Conservation (phyloP, 2,113 vertebrate genomes). For the Corydoras maculifer region DNA sequence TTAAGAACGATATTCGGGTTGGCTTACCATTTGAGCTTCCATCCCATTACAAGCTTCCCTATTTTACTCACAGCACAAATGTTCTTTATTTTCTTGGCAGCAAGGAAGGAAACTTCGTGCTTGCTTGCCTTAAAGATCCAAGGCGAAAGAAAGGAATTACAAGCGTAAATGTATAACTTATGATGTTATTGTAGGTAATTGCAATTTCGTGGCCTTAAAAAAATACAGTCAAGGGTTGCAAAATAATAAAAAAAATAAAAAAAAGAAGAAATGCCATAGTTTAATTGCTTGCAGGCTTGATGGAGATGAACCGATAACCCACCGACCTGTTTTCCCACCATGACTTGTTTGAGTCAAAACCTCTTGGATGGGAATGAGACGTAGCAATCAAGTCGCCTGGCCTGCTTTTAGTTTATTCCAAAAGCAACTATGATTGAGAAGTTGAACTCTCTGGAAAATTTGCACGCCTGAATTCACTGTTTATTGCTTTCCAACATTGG, state of each 20-base stretch:
- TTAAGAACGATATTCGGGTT: slow-evolving; percentile 39
- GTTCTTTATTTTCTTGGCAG: slow-evolving; percentile 50
- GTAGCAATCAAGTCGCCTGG: slow-evolving; percentile 30
- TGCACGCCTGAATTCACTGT: slow-evolving; percentile 39
- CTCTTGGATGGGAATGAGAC: slow-evolving; percentile 11
- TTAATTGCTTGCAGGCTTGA: slow-evolving; percentile 50
- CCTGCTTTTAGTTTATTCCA: slow-evolving; percentile 32
- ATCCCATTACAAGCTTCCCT: slow-evolving; percentile 37
- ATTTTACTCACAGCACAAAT: slow-evolving; percentile 35
- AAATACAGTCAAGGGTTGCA: slow-evolving; percentile 42
- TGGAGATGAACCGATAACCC: slow-evolving; percentile 46
- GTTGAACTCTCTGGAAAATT: slow-evolving; percentile 32
- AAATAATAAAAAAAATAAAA: slow-evolving; percentile 42
- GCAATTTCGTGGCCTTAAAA: slow-evolving; percentile 47
- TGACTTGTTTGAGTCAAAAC: slow-evolving; percentile 15
- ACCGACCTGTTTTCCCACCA: slow-evolving; percentile 24
- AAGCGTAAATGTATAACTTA: no score
- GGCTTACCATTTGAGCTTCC: slow-evolving; percentile 29
- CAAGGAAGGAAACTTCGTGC: slow-evolving; percentile 43
- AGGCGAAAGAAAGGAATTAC: background rate
- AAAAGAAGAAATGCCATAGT: slow-evolving; percentile 21
- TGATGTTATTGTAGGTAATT: slow-evolving; percentile 47
- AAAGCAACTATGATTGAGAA: slow-evolving; percentile 7
- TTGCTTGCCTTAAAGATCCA: slow-evolving; percentile 25
- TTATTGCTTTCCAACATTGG: slow-evolving; percentile 3